phyloP scores from a whole-genome alignment of 2,888 invertebrate genomes.

The Andrena haemorrhoa region DNA sequence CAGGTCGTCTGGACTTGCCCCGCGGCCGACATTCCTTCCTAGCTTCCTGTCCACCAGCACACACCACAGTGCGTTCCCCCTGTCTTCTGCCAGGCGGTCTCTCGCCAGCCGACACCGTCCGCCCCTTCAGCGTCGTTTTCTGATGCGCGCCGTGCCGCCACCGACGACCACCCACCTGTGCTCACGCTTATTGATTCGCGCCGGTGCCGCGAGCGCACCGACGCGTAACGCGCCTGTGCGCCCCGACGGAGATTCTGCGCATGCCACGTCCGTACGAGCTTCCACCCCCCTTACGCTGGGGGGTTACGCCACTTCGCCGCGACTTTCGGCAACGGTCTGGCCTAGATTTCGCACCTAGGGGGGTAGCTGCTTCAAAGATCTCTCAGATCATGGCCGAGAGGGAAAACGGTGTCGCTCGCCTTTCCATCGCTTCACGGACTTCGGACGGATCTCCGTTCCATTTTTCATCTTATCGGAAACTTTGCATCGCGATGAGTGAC shows the following conservation, averaged over 20 bases:
- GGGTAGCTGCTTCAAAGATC: too few relatives aligned
- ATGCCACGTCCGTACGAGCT: too few relatives aligned
- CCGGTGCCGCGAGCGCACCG: constrained; percentile 53
- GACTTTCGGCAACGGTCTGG: constrained; percentile 7
- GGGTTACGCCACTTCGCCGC: not conserved
- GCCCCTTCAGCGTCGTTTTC: constrained; percentile 46
- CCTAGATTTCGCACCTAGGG: constrained; percentile 17
- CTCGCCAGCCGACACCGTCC: too few relatives aligned
- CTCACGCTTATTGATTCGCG: constrained; percentile 79
- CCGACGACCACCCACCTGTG: constrained; percentile 76
- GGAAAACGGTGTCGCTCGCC: not conserved
- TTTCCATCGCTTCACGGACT: too few relatives aligned
- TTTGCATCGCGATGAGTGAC: not conserved
- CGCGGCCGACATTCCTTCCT: constrained; percentile 47
- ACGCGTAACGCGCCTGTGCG: constrained; percentile 50
- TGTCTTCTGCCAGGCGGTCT: not conserved
- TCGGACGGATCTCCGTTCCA: not conserved
- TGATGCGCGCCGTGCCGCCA: constrained; percentile 57
- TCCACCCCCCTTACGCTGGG: not conserved
- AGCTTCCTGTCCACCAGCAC: constrained; percentile 3
- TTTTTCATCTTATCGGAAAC: not conserved
- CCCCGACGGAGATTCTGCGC: constrained; percentile 53
- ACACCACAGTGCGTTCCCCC: not conserved
- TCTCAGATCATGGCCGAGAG: not conserved
- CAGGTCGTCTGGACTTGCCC: constrained; percentile 41